Evolutionary conservation across 2,797 vertebrate genomes (phyloP).

Genomic region (Lycodopsis pacificus): DNA sequence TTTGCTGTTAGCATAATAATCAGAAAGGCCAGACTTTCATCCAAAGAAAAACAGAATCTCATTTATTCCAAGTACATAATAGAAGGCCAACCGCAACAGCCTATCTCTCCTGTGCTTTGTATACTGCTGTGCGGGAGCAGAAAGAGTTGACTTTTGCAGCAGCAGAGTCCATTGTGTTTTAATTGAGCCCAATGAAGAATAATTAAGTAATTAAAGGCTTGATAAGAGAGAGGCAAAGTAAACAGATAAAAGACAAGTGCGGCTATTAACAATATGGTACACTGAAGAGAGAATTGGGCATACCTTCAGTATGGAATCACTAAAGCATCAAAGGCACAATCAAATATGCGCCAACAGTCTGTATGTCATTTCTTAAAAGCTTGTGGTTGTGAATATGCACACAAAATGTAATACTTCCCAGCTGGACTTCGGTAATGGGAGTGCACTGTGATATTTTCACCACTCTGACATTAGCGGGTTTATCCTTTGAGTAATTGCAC

Average conservation of each 20-base stretch:
- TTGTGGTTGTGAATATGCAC: slow-evolving; percentile 70
- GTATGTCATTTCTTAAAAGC: slow-evolving; percentile 67
- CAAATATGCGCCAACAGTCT: slow-evolving; percentile 63
- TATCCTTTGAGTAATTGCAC: slow-evolving; percentile 84
- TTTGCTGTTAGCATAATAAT: slow-evolving; percentile 88
- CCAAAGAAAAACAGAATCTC: slow-evolving; percentile 81
- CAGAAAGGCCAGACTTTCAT: slow-evolving; percentile 82
- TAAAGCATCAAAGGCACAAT: slow-evolving; percentile 62
- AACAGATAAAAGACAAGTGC: slow-evolving; percentile 81
- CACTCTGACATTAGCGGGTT: slow-evolving; percentile 80
- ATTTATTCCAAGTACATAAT: slow-evolving; percentile 79
- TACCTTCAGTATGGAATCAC: slow-evolving; percentile 60
- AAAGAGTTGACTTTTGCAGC: slow-evolving; percentile 76
- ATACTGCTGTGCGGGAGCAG: slow-evolving; percentile 62
- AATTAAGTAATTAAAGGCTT: slow-evolving; percentile 87
- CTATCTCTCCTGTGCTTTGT: slow-evolving; percentile 71
- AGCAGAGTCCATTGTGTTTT: slow-evolving; percentile 79
- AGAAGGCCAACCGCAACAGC: slow-evolving; percentile 70
- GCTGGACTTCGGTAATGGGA: slow-evolving; percentile 78
- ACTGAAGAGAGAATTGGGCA: slow-evolving; percentile 61
- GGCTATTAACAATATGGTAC: slow-evolving; percentile 71
- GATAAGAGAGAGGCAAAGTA: slow-evolving; percentile 80
- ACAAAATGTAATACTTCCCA: slow-evolving; percentile 80
- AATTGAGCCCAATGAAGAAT: slow-evolving; percentile 88
- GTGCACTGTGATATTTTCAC: slow-evolving; percentile 81